Conservation (phyloP, 1,140 invertebrate genomes). For the Aphelenchoides besseyi region DNA sequence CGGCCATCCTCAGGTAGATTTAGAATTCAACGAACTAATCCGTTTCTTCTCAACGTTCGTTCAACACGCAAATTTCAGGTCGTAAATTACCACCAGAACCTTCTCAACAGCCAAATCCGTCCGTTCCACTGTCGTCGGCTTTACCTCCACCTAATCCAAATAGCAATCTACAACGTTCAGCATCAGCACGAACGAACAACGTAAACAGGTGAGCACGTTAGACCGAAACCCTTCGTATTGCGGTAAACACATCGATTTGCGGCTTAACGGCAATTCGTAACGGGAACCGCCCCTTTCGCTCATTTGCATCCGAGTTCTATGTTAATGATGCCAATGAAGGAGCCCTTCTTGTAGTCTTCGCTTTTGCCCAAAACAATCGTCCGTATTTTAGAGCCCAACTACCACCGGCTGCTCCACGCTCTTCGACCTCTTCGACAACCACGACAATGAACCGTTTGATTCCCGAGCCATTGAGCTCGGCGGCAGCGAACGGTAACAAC, state of each 20-base stretch:
- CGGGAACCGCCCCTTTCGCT: not conserved
- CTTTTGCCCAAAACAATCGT: not conserved
- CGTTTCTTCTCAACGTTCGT: not conserved
- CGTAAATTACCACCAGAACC: not conserved
- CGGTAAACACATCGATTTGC: not conserved
- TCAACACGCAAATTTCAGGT: not conserved
- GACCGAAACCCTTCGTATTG: not conserved
- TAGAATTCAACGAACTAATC: not conserved
- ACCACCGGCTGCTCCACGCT: conserved; percentile 7
- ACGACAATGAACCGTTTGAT: conserved; percentile 7
- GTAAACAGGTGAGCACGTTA: conserved; percentile 1
- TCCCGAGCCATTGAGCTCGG: conserved; percentile 7
- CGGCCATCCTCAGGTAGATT: not conserved
- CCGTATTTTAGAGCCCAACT: not conserved
- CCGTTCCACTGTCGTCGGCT: not conserved
- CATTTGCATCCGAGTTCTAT: conserved; percentile 3
- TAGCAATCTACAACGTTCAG: conserved; percentile 4
- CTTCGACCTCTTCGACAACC: conserved; percentile 11
- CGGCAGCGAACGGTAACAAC: not conserved
- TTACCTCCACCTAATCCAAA: not conserved
- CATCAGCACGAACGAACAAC: conserved; percentile 8
- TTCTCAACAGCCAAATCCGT: not conserved
- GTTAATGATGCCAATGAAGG: conserved; percentile 14
- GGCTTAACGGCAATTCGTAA: not conserved
- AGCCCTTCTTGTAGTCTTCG: not conserved